phyloP scores from a whole-genome alignment of 2,113 vertebrate species.

The Eleginops maclovinus region DNA sequence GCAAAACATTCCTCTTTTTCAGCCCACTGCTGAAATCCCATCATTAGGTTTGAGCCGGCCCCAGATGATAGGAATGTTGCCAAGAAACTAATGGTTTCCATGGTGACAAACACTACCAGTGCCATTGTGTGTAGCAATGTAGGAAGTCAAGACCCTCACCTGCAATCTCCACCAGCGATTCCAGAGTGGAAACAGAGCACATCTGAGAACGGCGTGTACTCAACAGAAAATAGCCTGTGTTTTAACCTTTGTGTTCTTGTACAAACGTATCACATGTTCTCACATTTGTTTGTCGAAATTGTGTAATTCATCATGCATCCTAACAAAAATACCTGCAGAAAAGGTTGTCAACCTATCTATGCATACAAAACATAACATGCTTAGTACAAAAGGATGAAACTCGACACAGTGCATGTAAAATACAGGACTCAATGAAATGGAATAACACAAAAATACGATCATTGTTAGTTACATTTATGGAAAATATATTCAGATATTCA shows the following conservation, averaged over 20 bases:
- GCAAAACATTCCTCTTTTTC: constrained; percentile 62
- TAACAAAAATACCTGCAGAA: neutral
- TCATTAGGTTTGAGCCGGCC: constrained; percentile 86
- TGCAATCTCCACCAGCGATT: constrained; percentile 29
- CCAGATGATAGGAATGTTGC: constrained; percentile 91
- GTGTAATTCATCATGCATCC: neutral
- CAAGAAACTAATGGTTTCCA: constrained; percentile 94
- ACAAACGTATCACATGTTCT: neutral
- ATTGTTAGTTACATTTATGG: too few species aligned
- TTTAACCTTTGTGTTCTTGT: neutral
- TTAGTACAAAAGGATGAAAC: neutral
- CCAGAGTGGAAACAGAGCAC: constrained; percentile 25
- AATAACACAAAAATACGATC: neutral
- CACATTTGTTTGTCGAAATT: neutral
- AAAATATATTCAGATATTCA: too few species aligned
- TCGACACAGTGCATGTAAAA: neutral
- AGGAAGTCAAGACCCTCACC: constrained; percentile 78
- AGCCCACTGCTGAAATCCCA: constrained; percentile 83
- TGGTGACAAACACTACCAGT: constrained; percentile 87
- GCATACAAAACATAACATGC: neutral
- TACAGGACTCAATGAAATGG: neutral
- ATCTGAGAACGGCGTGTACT: constrained; percentile 27
- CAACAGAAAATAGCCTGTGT: constrained; percentile 14
- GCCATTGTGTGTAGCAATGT: constrained; percentile 83
- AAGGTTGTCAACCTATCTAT: neutral